phyloP scores from a whole-genome alignment of 2,797 vertebrate species.

The Apogon hyalosoma region DNA sequence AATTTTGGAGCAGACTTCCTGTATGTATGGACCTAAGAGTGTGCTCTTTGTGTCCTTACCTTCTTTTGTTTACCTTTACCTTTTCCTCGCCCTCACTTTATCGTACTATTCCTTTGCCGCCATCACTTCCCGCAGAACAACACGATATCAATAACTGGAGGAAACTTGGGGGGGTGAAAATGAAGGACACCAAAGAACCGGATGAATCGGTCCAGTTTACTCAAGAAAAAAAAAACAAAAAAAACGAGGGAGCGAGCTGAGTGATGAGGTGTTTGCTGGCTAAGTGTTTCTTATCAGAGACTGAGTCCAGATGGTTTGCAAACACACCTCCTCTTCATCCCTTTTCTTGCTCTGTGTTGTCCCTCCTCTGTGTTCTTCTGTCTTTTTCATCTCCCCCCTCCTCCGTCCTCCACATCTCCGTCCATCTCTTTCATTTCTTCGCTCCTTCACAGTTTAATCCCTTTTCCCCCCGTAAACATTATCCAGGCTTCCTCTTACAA shows the following conservation, averaged over 20 bases:
- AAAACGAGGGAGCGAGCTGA: slow-evolving; percentile 48
- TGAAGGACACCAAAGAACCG: not conserved
- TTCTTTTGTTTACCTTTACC: slow-evolving; percentile 5
- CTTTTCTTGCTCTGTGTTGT: slow-evolving; percentile 6
- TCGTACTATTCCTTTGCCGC: not conserved
- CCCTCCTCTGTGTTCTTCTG: not conserved
- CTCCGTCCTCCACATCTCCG: not conserved
- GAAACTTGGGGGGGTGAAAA: not conserved
- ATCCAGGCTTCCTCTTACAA: slow-evolving; percentile 1
- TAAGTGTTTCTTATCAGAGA: slow-evolving; percentile 74
- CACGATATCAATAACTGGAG: slow-evolving; percentile 9
- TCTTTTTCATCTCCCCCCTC: not conserved
- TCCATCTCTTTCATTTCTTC: not conserved
- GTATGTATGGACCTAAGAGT: no score
- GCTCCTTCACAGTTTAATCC: not conserved
- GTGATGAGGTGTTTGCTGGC: slow-evolving; percentile 72
- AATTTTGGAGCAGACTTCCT: no score
- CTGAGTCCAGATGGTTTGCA: slow-evolving; percentile 73
- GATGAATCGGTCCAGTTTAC: slow-evolving; percentile 20
- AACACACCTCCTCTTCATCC: slow-evolving; percentile 51
- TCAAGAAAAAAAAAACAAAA: slow-evolving; percentile 10
- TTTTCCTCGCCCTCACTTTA: not conserved
- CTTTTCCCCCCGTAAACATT: not conserved
- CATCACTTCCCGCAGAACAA: slow-evolving; percentile 19
- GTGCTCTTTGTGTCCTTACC: no score